Evolutionary conservation across 2,797 vertebrate species (phyloP), one percentile per base, ranked within the genome.

Genomic region (Emys orbicularis): DNA sequence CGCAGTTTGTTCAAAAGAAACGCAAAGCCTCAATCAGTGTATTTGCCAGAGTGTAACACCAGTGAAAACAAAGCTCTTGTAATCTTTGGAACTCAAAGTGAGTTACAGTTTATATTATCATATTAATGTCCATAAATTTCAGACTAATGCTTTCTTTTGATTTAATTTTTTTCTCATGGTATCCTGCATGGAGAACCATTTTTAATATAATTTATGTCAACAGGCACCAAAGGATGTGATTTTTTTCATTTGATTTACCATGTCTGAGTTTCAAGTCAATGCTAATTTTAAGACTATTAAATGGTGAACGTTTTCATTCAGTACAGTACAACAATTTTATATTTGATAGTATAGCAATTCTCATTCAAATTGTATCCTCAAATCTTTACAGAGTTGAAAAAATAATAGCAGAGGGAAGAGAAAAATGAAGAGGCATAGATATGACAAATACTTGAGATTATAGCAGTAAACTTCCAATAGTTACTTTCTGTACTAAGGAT

Each of bases 1-100:
- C 8, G 53, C 53, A 79, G 57, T 12, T 1, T 0, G 0, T 8
- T 80, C 29, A 59, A 6, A 47, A n/a, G 0, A 0, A 0, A 10
- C 16, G 52, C 49, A 13, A 1, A 13, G 23, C 8, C 12, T 68
- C 16, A 72, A 0, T 81, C 3, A 34, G 41, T 13, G 68, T 59
- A 86, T 85, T 44, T 84, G 68, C 44, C 79, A 0, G 0, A 6
- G 41, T 86, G 47, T 31, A 54, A 34, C 25, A 37, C 65, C 8
- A 18, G 79, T 81, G 80, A 87, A 92, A 27, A 23, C 19, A 41
- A 50, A 94, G 90, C 81, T 16, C 53, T 81, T 47, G 53, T 91
- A 93, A n/a, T 7, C 88, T 25, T 50, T 86, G 76, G 79, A 74
- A 77, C 83, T 31, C 4, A 27, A 31, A 19, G 44, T 84, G 86